Conservation (phyloP, 2,888 invertebrate genomes). For the Pachydiplax longipennis region DNA sequence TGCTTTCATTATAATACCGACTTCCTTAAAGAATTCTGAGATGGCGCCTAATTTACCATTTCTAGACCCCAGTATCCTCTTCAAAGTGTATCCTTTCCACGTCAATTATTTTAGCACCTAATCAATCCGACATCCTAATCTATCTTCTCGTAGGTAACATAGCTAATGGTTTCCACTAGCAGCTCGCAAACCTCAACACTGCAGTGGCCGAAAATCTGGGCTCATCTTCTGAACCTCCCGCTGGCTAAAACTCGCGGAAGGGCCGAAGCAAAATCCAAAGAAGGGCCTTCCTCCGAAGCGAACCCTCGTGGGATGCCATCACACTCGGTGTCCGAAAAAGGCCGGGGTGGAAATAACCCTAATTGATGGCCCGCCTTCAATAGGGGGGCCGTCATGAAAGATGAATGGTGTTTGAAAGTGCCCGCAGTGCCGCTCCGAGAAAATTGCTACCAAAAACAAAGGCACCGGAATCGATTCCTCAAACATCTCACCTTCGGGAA, state of each 20-base stretch:
- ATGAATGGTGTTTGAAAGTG: constrained; percentile 27
- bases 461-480: constrained; percentile 10
- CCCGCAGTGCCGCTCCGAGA: not conserved
- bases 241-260: not conserved
- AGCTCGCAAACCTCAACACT: not conserved
- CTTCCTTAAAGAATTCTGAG: too few species aligned
- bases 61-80: too few species aligned
- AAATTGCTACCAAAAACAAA: constrained; percentile 37
- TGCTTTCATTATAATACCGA: too few species aligned
- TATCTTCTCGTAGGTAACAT: not conserved
- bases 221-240: not conserved
- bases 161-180: not conserved
- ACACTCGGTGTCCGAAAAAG: not conserved
- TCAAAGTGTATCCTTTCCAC: too few species aligned
- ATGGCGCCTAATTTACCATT: too few species aligned
- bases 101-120: too few species aligned
- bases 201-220: not conserved
- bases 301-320: not conserved
- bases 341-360: not conserved
- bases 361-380: constrained; percentile 30
- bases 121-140: not conserved
- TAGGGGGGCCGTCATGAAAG: constrained; percentile 10
- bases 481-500: constrained; percentile 19
- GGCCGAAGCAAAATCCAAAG: not conserved
- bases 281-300: not conserved